Evolutionary conservation across 2,888 invertebrate species (phyloP), one percentile per base, ranked within the genome.

Genomic region (Luffia ferchaultella): DNA sequence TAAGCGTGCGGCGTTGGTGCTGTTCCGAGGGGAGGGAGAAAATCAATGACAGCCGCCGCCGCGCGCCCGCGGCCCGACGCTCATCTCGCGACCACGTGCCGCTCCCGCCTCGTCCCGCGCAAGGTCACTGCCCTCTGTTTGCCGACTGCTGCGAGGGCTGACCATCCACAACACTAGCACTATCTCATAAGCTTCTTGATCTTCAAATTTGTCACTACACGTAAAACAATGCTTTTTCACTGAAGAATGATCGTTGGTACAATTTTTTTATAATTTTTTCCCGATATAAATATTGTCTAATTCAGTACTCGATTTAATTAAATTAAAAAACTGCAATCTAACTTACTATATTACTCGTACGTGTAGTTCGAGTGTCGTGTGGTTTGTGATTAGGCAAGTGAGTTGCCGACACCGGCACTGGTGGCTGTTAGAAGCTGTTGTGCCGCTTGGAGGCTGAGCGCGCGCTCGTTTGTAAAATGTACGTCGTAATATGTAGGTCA

Each of bases 31-130:
- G 69, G 72, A 67, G 68, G 73, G 73, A 79, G 82, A 55, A 83
- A 82, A 83, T 83, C 83, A 82, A 83, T 83, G 83, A 80, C 82
- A 82, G 80, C 50, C 52, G 50, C 78, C 80, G 78, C 79, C 77
- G 79, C 82, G 76, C 80, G 78, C 80, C n/a, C 78, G 76, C 77
- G 71, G 68, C 75, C 73, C 76, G 73, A 73, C 76, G 76, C 72
- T 79, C 79, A 78, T 78, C 82, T 82, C 80, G 76, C 78, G 74
- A 64, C 76, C 78, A 79, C 79, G 80, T 79, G 79, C 72, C 20
- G 30, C 30, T 78, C 82, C 72, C 20, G 30, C 30, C 78, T 82
- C 76, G 78, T 79, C 79, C 79, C 78, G 78, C 72, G 20, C 73
- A 71, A 78, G 80, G 80, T 82, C 82, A 80, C 79, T 79, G 79